Base-by-base conservation (phyloP, 2,888 invertebrate species). In the Adelognathus sp. region DNA sequence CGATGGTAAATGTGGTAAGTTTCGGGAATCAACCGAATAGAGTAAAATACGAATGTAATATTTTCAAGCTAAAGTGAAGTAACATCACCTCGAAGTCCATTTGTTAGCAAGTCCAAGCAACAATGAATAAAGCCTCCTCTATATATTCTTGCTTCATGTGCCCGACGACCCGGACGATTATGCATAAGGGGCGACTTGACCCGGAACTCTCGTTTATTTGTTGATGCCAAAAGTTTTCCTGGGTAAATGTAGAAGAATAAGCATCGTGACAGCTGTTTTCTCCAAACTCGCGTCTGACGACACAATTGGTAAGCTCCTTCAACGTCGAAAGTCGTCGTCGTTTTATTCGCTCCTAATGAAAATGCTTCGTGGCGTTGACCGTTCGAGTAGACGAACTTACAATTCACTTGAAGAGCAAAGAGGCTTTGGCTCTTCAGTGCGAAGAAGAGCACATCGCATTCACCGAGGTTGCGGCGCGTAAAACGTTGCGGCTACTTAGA, bases 361-460 rank as follows among this genome's bases (percentile, higher is more conserved):
- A 86, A 83, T 83, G 85, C 83, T 84, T 29, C 81, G 82, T 79
- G 82, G 83, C 83, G 83, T 84, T 88, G 86, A 86, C 87, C 86
- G 84, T 83, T 84, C 85, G 81, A 73, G 77, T 84, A 84, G 78
- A 84, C 80, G 81, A 84, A 86, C 86, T 87, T 86, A 86, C 80
- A 87, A 87, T 87, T 87, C 85, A 85, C 86, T 85, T 86, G 80
- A 80, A 60, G n/a, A n/a, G 79, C 81, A 85, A 87, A 88, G 86
- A 85, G 82, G 88, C 86, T 88, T 88, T 87, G 69, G 76, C 61
- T 31, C 21, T 24, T 11, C 69, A 64, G 76, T 72, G 77, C 80
- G 73, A 50, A 18, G 73, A 50, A 18, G 41, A 61, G 60, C 44
- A 60, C 52, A 50, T 36, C 46, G 54, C 27, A 46, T 69, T 69